Percentiles rank a stretch among this genome's conserved stretches.
Conservation (phyloP, 2,797 vertebrate genomes). For the Steatocranus sp. region DNA sequence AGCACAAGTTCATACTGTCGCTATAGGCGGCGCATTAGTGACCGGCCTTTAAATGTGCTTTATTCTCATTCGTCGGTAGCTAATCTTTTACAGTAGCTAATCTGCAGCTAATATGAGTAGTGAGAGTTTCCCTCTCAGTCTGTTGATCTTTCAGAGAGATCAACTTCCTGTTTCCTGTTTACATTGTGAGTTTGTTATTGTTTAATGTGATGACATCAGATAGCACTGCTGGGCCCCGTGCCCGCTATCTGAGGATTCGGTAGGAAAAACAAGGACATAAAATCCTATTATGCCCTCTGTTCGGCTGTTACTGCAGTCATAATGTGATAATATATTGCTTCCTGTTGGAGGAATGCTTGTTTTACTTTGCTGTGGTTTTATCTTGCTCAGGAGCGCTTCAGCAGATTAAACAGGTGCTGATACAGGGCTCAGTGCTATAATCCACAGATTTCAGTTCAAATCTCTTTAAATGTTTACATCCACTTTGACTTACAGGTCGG, state of each 20-base stretch:
- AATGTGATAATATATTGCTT: constrained; percentile 54
- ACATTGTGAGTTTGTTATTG: constrained; percentile 57
- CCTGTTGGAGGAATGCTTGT: constrained; percentile 34
- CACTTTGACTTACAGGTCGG: background rate
- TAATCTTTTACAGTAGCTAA: background rate
- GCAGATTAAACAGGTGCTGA: background rate
- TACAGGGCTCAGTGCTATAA: background rate
- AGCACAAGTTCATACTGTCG: background rate
- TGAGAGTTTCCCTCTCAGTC: constrained; percentile 23
- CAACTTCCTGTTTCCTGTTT: constrained; percentile 74
- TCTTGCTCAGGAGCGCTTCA: constrained; percentile 20
- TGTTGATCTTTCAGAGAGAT: constrained; percentile 48
- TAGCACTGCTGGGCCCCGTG: constrained; percentile 18
- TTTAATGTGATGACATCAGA: constrained; percentile 64
- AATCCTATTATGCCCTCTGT: constrained; percentile 33
- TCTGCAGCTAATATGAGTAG: constrained; percentile 6
- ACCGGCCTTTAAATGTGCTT: background rate
- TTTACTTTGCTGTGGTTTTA: constrained; percentile 3
- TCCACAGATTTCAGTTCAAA: background rate
- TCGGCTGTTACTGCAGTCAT: constrained; percentile 33
- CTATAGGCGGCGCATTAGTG: background rate
- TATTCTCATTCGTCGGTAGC: background rate
- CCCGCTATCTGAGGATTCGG: constrained; percentile 19
- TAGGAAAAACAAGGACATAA: constrained; percentile 44
- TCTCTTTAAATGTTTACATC: background rate